Evolutionary conservation across 2,797 vertebrate species (phyloP).

Genomic region (Chelon labrosus): DNA sequence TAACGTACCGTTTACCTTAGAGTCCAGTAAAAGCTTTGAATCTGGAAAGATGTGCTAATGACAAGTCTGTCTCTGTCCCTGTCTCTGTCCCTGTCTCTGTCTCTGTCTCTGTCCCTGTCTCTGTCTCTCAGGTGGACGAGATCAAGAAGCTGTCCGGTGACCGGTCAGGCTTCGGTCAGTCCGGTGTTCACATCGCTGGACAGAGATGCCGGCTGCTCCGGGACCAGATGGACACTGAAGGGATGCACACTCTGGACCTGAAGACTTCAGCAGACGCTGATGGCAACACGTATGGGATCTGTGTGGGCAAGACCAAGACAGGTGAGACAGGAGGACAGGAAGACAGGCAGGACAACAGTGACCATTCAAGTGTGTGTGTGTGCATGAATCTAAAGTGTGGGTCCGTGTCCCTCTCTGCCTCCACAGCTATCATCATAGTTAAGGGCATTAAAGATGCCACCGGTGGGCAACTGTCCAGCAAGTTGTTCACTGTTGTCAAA

Average conservation of each 20-base stretch:
- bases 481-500: rapidly evolving
- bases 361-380: too few species aligned
- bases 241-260: rapidly evolving
- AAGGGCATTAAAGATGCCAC: background rate
- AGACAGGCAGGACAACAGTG: too few species aligned
- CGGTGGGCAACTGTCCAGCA: rapidly evolving
- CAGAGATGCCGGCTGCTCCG: constrained; percentile 4
- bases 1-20: too few species aligned
- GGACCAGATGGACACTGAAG: rapidly evolving
- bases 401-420: background rate
- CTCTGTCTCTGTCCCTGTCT: background rate
- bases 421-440: constrained; percentile 33
- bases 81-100: background rate
- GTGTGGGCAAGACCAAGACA: rapidly evolving
- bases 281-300: rapidly evolving
- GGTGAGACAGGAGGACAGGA: constrained; percentile 9
- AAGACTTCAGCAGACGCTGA: rapidly evolving
- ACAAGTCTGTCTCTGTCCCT: background rate
- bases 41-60: too few species aligned
- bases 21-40: too few species aligned
- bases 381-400: too few species aligned
- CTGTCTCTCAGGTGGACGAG: background rate
- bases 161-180: rapidly evolving
- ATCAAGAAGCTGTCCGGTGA: rapidly evolving
- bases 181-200: rapidly evolving